These are phyloP conservation scores for Diploscapter pachys DNA, from an alignment of 1,140 invertebrate species.

Conservation along the genomic window DNA sequence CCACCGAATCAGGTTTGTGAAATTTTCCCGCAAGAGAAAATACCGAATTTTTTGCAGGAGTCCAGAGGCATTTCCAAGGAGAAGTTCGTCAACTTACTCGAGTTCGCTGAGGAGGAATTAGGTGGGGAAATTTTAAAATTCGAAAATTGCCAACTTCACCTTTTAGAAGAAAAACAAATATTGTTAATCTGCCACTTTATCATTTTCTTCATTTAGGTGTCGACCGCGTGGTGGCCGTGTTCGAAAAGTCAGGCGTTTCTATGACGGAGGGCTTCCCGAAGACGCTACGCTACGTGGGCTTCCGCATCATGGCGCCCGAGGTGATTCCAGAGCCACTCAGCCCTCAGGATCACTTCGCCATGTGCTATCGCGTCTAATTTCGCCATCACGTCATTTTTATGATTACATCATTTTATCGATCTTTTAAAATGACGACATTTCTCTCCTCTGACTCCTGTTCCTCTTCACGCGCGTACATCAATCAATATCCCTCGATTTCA, in stretches of 20 bases:
- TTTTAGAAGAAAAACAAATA: background rate
- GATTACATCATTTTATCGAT: too few relatives aligned
- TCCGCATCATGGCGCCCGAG: constrained; percentile 29
- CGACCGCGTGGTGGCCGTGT: constrained; percentile 30
- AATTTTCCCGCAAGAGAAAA: too few relatives aligned
- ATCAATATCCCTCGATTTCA: too few relatives aligned
- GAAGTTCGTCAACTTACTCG: constrained; percentile 26
- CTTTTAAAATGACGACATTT: too few relatives aligned
- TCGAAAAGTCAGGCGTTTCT: constrained; percentile 19
- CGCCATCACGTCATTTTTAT: too few relatives aligned
- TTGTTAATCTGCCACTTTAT: background rate
- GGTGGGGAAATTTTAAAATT: constrained; percentile 5
- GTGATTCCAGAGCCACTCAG: constrained; percentile 13
- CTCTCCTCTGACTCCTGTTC: too few relatives aligned
- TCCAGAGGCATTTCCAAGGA: constrained; percentile 21
- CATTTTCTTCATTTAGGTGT: constrained; percentile 16
- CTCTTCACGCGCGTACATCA: too few relatives aligned
- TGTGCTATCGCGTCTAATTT: constrained; percentile 30
- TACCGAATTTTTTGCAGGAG: background rate
- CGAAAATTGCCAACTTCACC: background rate
- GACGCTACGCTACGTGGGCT: constrained; percentile 34
- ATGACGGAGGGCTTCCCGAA: constrained; percentile 25
- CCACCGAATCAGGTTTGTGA: constrained; percentile 15
- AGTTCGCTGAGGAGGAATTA: constrained; percentile 24
- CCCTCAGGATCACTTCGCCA: constrained; percentile 25